Evolutionary conservation across 1,140 invertebrate genomes (phyloP).

Genomic region (Bombus haemorrhoidalis): DNA sequence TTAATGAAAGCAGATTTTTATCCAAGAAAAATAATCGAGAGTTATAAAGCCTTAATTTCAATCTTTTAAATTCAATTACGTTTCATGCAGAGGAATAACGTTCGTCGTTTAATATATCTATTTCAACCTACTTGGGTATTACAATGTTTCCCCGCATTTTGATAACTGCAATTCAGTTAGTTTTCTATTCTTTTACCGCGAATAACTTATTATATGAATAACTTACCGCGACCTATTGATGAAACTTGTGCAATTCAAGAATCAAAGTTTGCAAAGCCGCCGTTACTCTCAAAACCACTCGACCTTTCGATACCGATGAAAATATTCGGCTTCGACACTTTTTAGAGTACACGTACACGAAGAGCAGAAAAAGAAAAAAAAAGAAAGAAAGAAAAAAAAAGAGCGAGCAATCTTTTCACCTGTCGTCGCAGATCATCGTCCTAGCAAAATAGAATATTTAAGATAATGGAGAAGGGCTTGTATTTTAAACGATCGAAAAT

Average conservation of each 20-base stretch:
- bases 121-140: background rate
- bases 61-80: background rate
- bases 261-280: too few species aligned
- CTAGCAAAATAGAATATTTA: background rate
- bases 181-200: background rate
- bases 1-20: background rate
- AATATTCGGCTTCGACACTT: too few species aligned
- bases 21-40: background rate
- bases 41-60: too few species aligned
- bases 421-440: background rate
- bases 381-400: too few species aligned
- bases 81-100: too few species aligned
- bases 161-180: background rate
- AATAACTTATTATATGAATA: rapidly evolving
- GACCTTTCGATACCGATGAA: background rate
- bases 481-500: rapidly evolving
- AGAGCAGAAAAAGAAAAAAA: too few species aligned
- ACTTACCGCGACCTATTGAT: too few species aligned
- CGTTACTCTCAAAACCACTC: background rate
- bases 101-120: too few species aligned
- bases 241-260: too few species aligned
- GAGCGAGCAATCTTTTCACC: too few species aligned
- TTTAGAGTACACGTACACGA: background rate
- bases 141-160: too few species aligned
- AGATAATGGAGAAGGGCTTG: background rate